These are phyloP conservation scores for Pardosa pseudoannulata DNA, from an alignment of 2,888 invertebrate species.

Conservation along the genomic window DNA sequence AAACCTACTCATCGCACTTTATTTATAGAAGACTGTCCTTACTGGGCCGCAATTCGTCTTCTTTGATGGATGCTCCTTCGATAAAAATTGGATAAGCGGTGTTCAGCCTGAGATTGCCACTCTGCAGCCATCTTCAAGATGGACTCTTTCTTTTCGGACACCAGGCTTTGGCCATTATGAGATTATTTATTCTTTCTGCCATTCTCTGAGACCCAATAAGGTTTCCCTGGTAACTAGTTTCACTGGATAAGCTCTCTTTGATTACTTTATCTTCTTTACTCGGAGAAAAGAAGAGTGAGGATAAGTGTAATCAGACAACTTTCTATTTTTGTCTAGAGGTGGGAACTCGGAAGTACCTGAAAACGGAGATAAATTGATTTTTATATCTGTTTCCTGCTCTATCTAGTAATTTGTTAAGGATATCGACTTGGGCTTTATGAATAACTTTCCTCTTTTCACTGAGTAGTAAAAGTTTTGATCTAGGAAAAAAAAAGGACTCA, in stretches of 20 bases:
- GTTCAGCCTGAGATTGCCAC: constrained; percentile 45
- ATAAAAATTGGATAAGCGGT: constrained; percentile 65
- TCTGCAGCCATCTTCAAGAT: constrained; percentile 41
- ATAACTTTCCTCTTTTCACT: no score
- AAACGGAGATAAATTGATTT: no score
- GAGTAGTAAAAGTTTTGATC: no score
- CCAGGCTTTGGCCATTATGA: constrained; percentile 56
- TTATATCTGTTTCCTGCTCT: no score
- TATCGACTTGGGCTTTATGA: no score
- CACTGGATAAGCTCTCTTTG: constrained; percentile 4
- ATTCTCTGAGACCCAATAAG: not conserved
- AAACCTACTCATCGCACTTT: constrained; percentile 21
- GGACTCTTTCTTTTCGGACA: constrained; percentile 26
- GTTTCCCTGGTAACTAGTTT: not conserved
- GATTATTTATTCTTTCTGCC: constrained; percentile 38
- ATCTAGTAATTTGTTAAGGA: no score
- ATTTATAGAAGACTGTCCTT: constrained; percentile 40
- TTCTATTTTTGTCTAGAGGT: no score
- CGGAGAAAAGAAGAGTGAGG: not conserved
- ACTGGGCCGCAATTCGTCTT: constrained; percentile 13
- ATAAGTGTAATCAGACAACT: not conserved
- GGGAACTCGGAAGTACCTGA: no score
- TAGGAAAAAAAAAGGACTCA: no score
- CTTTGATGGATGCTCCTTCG: constrained; percentile 55
- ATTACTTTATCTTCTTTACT: constrained; percentile 5